Evolutionary conservation across 92 coral and sea anemone species (phyloP), one percentile per base, ranked within the genome.

Genomic region (Desmophyllum pertusum): DNA sequence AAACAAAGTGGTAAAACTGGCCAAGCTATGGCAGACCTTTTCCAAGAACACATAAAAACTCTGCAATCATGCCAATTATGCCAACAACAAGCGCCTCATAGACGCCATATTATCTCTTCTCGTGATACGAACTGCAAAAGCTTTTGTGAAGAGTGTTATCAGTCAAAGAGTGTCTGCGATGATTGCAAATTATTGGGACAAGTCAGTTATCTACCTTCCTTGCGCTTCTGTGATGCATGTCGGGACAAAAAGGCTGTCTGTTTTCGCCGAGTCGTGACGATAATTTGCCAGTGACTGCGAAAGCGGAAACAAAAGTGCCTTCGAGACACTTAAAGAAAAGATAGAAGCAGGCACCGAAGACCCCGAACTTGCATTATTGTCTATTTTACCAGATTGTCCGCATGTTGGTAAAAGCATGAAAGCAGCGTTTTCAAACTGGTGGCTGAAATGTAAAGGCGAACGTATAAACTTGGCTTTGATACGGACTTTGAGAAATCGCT

Each of bases 351-450:
- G 81, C 37, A 40, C 64, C 13, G 27, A 8, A 85, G 89, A 85
- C 41, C 87, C 87, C 0, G 79, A 40, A 23, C 40, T 80, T 37
- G 78, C 42, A n/a, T 70, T 73, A 31, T 76, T 89, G 37, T 86
- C 46, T 23, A 33, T 86, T 25, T 77, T 86, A 30, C 93, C 93
- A 9, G 93, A 87, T 64, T 90, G 88, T 35, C 93, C 91, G 2
- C 93, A 82, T 77, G 91, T 90, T 45, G 91, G 91, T 4, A 86
- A 90, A 78, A 83, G 91, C 43, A 78, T 83, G 46, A 90, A 87
- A 45, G 91, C 91, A 13, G 88, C 85, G 3, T 90, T 90, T 39
- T 50, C 88, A 3, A 90, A 90, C 59, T 61, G 67, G 67, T 3
- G 67, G 67, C 78, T 74, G 55, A 74, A 74, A 48, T 74, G 63